These are phyloP conservation scores for Caenorhabditis sp. DNA, from an alignment of 2,888 invertebrate genomes.

Conservation along the genomic window DNA sequence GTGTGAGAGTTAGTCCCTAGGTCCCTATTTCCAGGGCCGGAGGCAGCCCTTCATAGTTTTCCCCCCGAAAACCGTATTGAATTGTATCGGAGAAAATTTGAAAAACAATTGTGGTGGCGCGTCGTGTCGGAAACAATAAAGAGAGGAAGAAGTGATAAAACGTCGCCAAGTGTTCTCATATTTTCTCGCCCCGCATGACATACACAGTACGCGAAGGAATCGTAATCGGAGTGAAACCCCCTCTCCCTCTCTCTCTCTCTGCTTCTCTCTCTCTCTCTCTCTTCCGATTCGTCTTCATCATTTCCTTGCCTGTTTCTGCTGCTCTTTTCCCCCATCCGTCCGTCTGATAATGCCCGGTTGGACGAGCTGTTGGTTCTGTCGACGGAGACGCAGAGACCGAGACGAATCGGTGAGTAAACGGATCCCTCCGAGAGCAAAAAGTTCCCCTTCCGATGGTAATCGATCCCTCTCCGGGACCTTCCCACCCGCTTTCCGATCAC, in stretches of 20 bases:
- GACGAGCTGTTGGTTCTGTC: constrained; percentile 50
- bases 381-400: constrained; percentile 39
- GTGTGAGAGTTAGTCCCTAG: too few relatives aligned
- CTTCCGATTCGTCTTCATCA: not conserved
- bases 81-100: not conserved
- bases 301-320: constrained; percentile 28
- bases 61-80: too few relatives aligned
- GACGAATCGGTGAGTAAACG: constrained; percentile 52
- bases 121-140: not conserved
- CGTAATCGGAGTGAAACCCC: constrained; percentile 23
- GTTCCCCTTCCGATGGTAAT: constrained; percentile 48
- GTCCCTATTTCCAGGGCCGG: too few relatives aligned
- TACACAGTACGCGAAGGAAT: constrained; percentile 34
- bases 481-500: constrained; percentile 14
- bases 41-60: too few relatives aligned
- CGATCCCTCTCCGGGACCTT: constrained; percentile 37
- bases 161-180: constrained; percentile 14
- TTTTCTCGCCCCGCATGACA: constrained; percentile 19
- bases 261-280: not conserved
- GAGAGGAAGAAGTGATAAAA: constrained; percentile 29
- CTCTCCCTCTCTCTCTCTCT: not conserved
- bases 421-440: constrained; percentile 33
- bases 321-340: not conserved
- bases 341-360: constrained; percentile 39
- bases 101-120: not conserved